phyloP scores from a whole-genome alignment of 1,140 invertebrate genomes.

The Drosophila triauraria region DNA sequence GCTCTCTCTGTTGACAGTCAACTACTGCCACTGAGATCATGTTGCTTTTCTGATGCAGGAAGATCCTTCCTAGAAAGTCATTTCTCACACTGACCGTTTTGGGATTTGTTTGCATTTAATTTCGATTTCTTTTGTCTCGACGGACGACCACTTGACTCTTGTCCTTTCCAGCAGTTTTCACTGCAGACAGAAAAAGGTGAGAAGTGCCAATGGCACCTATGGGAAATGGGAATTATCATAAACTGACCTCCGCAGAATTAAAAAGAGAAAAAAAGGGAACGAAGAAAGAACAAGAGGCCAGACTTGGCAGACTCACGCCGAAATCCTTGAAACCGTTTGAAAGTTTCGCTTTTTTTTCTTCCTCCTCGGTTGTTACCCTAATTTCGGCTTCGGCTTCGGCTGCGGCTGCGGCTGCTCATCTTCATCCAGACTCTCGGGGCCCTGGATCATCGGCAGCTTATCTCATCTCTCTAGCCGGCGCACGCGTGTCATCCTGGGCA shows the following conservation, averaged over 20 bases:
- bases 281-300: slow-evolving; percentile 8
- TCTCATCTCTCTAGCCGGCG: slow-evolving; percentile 67
- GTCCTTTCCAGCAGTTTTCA: slow-evolving; percentile 38
- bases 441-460: slow-evolving; percentile 66
- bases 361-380: slow-evolving; percentile 70
- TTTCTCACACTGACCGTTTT: slow-evolving; percentile 71
- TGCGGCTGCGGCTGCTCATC: slow-evolving; percentile 32
- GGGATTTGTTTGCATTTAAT: slow-evolving; percentile 81
- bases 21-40: slow-evolving; percentile 31
- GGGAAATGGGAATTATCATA: slow-evolving; percentile 76
- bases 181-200: slow-evolving; percentile 50
- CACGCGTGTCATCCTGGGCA: slow-evolving; percentile 81
- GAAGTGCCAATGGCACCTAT: slow-evolving; percentile 75
- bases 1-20: slow-evolving; percentile 61
- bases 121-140: slow-evolving; percentile 65
- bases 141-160: slow-evolving; percentile 66
- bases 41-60: slow-evolving; percentile 16
- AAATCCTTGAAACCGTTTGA: slow-evolving; percentile 82
- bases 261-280: slow-evolving; percentile 1
- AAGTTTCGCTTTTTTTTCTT: slow-evolving; percentile 72
- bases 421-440: slow-evolving; percentile 49
- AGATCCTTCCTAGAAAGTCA: slow-evolving; percentile 73
- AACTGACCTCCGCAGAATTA: slow-evolving; percentile 61
- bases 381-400: slow-evolving; percentile 56
- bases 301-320: slow-evolving; percentile 9